phyloP scores from a whole-genome alignment of 1,140 invertebrate genomes.

The Saccostrea glomerata region DNA sequence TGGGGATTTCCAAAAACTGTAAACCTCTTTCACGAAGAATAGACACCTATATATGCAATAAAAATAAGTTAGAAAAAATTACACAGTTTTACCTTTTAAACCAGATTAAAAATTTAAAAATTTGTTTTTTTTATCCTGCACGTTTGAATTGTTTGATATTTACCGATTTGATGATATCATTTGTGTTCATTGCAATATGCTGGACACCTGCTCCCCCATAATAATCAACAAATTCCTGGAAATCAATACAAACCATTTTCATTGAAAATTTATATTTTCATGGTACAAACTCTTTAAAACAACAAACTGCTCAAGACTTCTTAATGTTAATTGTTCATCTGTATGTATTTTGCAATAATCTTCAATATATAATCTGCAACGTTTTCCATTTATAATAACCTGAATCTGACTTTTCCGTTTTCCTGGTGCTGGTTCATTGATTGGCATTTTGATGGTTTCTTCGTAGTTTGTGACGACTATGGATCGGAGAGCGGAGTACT shows the following conservation, averaged over 20 bases:
- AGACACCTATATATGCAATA: slow-evolving; percentile 83
- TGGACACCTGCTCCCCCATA: slow-evolving; percentile 98
- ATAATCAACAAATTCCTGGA: slow-evolving; percentile 98
- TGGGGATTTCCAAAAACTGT: slow-evolving; percentile 94
- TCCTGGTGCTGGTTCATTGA: slow-evolving; percentile 98
- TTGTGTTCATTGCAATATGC: slow-evolving; percentile 97
- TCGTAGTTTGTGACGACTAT: slow-evolving; percentile 98
- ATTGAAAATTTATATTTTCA: too few relatives aligned
- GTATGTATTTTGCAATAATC: too few relatives aligned
- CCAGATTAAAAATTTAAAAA: too few relatives aligned
- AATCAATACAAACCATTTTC: not conserved
- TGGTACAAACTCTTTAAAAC: too few relatives aligned
- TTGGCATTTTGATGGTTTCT: slow-evolving; percentile 98
- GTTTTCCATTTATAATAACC: slow-evolving; percentile 60
- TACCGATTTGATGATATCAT: slow-evolving; percentile 93
- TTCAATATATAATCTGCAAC: too few relatives aligned
- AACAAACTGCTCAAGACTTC: too few relatives aligned
- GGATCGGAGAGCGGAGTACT: slow-evolving; percentile 96
- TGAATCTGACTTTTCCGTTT: slow-evolving; percentile 97
- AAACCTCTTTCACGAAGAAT: slow-evolving; percentile 91
- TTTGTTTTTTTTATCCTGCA: too few relatives aligned
- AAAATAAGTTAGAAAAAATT: not conserved
- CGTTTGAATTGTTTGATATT: slow-evolving; percentile 70
- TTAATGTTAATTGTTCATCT: too few relatives aligned
- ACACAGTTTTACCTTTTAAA: not conserved